A percentile compares a stretch with the other conserved stretches of the same genome.
These are phyloP conservation scores for Ictidomys tridecemlineatus DNA, from an alignment of 2,113 vertebrate species.

Conservation along the genomic window DNA sequence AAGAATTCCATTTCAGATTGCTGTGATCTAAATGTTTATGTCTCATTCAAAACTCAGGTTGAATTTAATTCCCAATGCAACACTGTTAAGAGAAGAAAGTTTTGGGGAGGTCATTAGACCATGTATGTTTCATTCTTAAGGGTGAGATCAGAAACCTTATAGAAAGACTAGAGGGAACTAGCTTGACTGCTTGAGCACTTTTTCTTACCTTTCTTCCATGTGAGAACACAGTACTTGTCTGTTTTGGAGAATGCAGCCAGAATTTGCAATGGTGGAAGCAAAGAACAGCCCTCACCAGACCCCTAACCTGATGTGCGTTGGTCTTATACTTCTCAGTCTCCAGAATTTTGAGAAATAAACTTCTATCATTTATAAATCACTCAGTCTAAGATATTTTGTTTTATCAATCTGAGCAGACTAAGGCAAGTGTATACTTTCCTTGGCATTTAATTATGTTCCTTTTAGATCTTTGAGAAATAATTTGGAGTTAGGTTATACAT, in stretches of 20 bases:
- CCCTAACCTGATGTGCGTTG: background rate
- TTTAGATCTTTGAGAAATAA: background rate
- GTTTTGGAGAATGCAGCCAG: background rate
- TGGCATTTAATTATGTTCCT: background rate
- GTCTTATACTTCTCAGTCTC: background rate
- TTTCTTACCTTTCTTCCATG: background rate
- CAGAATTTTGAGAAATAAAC: background rate
- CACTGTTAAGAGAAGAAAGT: background rate
- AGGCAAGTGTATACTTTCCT: background rate
- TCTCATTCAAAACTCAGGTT: background rate
- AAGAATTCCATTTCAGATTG: too few species aligned
- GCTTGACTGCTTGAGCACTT: background rate
- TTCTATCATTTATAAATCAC: background rate
- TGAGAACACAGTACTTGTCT: fast-evolving
- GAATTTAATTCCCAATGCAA: background rate
- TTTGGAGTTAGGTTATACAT: background rate
- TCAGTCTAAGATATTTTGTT: background rate
- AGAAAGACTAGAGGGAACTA: background rate
- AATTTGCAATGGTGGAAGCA: too few species aligned
- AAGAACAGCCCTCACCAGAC: background rate
- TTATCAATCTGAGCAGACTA: background rate
- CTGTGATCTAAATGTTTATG: background rate
- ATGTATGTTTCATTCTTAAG: too few species aligned
- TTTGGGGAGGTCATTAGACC: background rate
- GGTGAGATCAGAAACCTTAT: background rate